A percentile compares a stretch with the other conserved stretches of the same genome.
Evolutionary conservation across 2,797 vertebrate genomes (phyloP).

Genomic region (Psittacula derbiana): DNA sequence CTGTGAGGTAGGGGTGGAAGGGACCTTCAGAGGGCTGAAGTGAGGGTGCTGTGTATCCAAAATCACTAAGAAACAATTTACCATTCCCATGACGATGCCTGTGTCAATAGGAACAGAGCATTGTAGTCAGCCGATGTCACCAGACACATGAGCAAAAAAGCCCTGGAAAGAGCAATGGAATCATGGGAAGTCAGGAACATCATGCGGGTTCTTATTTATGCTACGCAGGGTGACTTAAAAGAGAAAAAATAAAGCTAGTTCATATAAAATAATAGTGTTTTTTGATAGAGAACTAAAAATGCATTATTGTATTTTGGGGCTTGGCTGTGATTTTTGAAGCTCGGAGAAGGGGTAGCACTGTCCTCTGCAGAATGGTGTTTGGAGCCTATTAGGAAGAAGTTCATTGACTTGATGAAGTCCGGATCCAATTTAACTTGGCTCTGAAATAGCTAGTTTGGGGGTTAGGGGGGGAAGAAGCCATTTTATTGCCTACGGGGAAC

Average conservation of each 20-base stretch:
- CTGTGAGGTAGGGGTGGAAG: accelerated
- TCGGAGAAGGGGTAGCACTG: neutral
- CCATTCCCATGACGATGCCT: neutral
- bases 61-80: neutral
- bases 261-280: neutral
- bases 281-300: neutral
- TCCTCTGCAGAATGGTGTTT: neutral
- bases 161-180: neutral
- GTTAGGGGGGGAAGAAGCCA: neutral
- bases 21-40: neutral
- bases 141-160: neutral
- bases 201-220: neutral
- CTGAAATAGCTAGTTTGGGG: neutral
- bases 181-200: neutral
- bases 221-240: neutral
- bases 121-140: neutral
- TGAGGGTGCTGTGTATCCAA: neutral
- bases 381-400: neutral
- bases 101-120: neutral
- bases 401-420: neutral
- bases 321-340: neutral
- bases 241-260: neutral
- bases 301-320: neutral
- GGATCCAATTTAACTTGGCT: neutral
- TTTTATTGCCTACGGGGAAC: conserved; percentile 6